phyloP scores from a whole-genome alignment of 2,888 invertebrate species.

The Anorthoa munda region DNA sequence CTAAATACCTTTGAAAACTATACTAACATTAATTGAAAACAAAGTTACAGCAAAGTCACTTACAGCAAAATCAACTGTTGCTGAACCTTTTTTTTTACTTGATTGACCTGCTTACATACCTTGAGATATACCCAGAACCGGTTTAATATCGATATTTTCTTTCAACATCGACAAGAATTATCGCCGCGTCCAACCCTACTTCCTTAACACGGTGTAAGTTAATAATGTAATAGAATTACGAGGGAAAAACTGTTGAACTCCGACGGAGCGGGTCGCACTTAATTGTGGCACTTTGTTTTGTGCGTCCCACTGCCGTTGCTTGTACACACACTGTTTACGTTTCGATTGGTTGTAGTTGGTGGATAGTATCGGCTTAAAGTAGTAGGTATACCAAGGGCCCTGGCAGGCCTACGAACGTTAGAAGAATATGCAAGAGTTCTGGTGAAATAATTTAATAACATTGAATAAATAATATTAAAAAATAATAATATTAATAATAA shows the following conservation, averaged over 20 bases:
- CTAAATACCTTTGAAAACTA: too few species aligned
- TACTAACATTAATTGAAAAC: too few species aligned
- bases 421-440: neutral
- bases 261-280: conserved; percentile 85
- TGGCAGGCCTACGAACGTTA: too few species aligned
- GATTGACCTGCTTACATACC: neutral
- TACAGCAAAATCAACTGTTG: too few species aligned
- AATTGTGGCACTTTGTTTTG: conserved; percentile 89
- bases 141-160: conserved; percentile 31
- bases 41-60: too few species aligned
- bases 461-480: too few species aligned
- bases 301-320: conserved; percentile 69
- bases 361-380: neutral
- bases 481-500: too few species aligned
- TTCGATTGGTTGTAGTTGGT: conserved; percentile 1
- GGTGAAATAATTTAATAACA: too few species aligned
- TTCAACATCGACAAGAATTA: conserved; percentile 47
- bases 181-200: conserved; percentile 71
- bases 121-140: neutral
- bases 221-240: conserved; percentile 91
- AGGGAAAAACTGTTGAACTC: conserved; percentile 90
- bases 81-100: too few species aligned
- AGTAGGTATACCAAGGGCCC: too few species aligned
- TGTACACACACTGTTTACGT: conserved; percentile 47
- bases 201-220: conserved; percentile 89